Evolutionary conservation across 2,888 invertebrate genomes (phyloP), one percentile per base, ranked within the genome.

Genomic region (Pseudoips prasinana): DNA sequence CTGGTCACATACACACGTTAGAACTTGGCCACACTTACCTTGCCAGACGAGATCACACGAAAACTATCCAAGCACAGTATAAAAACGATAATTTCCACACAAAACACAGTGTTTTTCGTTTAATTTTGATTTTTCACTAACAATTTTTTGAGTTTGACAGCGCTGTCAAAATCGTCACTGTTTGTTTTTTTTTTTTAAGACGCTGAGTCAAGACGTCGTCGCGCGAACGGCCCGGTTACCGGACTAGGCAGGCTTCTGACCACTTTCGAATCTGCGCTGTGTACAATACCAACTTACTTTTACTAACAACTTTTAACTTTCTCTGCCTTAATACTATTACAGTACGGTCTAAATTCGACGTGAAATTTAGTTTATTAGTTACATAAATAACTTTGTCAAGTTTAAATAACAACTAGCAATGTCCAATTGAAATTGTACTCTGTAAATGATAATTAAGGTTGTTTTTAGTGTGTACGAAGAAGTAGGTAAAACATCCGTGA

Each of bases 181-280:
- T 39, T 51, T 54, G 51, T 64, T 59, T 53, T 55, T 35, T 28
- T 32, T 31, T 14, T 14, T 14, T 14, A 14, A 14, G 3, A 5
- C 14, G 14, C n/a, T n/a, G n/a, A n/a, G 14, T 14, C 14, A 5
- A 14, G 3, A 14, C 14, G 14, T 14, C 14, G 2, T 14, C 14
- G 14, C 14, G 3, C 14, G 14, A 3, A 5, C 42, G 48, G 57
- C 49, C 53, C 65, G 61, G 58, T 47, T 32, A 45, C 58, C 57
- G 57, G 58, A 14, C 14, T 14, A 14, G 14, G 3, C 2, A 3
- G 14, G 14, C 14, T 14, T 14, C 2, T 14, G 14, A 3, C 14
- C 14, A 79, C 79, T 79, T 79, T 79, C 78, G 58, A 79, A 79
- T 14, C 2, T 14, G 3, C 5, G 5, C 14, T 2, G 14, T 14